These are phyloP conservation scores for Erannis defoliaria DNA, from an alignment of 2,888 invertebrate genomes.

Conservation along the genomic window DNA sequence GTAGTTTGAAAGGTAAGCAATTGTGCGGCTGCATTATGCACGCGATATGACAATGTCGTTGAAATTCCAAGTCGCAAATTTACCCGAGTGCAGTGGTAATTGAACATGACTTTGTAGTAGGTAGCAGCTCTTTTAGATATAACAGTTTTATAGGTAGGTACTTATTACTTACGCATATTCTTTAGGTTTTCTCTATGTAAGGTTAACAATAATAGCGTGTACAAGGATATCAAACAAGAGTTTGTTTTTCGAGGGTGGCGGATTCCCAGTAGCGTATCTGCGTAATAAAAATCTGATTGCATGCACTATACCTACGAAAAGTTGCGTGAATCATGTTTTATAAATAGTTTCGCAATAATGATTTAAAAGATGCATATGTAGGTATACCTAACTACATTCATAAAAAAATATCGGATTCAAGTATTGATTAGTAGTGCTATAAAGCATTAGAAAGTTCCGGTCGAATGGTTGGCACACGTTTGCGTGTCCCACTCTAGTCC, in stretches of 20 bases:
- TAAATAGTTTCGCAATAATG: slow-evolving; percentile 6
- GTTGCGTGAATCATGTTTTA: slow-evolving; percentile 11
- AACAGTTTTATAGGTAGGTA: background rate
- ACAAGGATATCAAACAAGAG: background rate
- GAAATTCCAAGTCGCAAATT: slow-evolving; percentile 44
- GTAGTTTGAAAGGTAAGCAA: slow-evolving; percentile 49
- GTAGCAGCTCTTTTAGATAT: too few relatives aligned
- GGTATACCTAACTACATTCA: background rate
- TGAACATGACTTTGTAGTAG: background rate
- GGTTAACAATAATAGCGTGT: background rate
- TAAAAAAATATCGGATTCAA: background rate
- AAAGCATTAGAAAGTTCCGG: slow-evolving; percentile 49
- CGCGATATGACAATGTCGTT: slow-evolving; percentile 56
- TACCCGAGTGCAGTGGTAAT: slow-evolving; percentile 25
- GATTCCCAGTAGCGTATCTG: slow-evolving; percentile 5
- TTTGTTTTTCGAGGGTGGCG: background rate
- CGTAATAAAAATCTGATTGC: background rate
- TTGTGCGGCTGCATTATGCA: slow-evolving; percentile 46
- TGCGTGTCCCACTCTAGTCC: slow-evolving; percentile 74
- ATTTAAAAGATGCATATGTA: background rate
- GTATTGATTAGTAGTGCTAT: slow-evolving; percentile 7
- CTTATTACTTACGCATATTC: too few relatives aligned
- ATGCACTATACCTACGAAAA: background rate
- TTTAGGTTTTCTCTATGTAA: too few relatives aligned
- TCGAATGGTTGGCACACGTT: slow-evolving; percentile 56